Base-by-base conservation (phyloP, 2,113 vertebrate genomes). In the Mastomys natalensis region DNA sequence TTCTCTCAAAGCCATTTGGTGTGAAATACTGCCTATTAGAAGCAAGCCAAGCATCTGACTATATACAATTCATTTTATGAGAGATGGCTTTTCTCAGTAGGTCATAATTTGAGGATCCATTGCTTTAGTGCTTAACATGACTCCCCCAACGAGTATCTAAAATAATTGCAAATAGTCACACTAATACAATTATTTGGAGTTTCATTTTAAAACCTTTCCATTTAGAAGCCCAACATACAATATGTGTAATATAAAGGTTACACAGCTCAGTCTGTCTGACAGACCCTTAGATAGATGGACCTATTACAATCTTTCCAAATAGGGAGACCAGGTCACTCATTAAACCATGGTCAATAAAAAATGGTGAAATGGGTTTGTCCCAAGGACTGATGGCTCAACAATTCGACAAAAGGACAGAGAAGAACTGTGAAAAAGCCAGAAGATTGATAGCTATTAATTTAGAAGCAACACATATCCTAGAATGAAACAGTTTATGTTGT, bases 391-490 rank as follows among this genome's bases (percentile, higher is more conserved):
- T 98, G 94, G 95, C 96, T 98, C 58, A 94, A 97, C 98, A 98
- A 98, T 98, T 98, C 98, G 97, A 98, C 96, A 96, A 98, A 98
- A 97, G 80, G 76, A 97, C 97, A 97, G 95, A 97, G 93, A 97
- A 96, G 96, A 97, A 98, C 97, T 96, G 97, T 96, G 96, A 98
- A 98, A 98, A 96, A 95, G n/a, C 64, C 78, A 95, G 90, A 95
- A 97, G 97, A 98, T 99, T 98, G 0, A 99, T 99, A 97, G 88
- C 98, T 98, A 98, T 98, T 99, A 98, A 99, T 99, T 99, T 98
- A 98, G 98, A 98, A 98, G 98, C 68, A 97, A 96, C 97, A 98
- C 97, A 98, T 98, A 98, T 97, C 97, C 98, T 97, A 97, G 98
- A 98, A 98, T 98, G 98, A 98, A 98, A 98, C 95, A 96, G 96